A percentile compares a stretch with the other conserved stretches of the same genome.
phyloP scores from a whole-genome alignment of 2,113 vertebrate species.

The Plotosus lineatus region DNA sequence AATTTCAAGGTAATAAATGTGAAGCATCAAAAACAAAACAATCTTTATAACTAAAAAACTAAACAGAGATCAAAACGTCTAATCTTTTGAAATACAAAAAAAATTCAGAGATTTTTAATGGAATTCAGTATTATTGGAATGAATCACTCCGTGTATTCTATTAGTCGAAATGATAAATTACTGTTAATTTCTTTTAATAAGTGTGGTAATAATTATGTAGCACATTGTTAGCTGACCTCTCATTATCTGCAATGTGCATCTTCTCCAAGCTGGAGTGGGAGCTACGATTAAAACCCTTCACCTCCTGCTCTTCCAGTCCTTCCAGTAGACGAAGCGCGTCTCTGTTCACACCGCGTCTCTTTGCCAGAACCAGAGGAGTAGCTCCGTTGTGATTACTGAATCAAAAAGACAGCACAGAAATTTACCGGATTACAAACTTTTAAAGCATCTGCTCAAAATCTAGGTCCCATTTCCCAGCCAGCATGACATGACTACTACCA shows the following conservation, averaged over 20 bases:
- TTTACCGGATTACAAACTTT: not conserved
- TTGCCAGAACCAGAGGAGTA: constrained; percentile 84
- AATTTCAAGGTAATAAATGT: too few species aligned
- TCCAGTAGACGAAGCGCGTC: constrained; percentile 84
- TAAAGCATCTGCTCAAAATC: not conserved
- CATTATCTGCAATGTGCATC: constrained; percentile 83
- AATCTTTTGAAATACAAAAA: not conserved
- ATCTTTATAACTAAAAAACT: not conserved
- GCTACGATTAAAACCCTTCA: constrained; percentile 86
- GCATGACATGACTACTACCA: not conserved
- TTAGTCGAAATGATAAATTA: not conserved
- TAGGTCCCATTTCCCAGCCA: not conserved
- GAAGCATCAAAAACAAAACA: too few species aligned
- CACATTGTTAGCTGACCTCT: constrained; percentile 70
- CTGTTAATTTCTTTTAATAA: not conserved
- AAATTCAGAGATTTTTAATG: not conserved
- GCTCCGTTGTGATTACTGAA: constrained; percentile 86
- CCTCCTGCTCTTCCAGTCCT: constrained; percentile 85
- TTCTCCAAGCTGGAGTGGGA: constrained; percentile 85
- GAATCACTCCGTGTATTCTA: not conserved
- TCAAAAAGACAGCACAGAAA: not conserved
- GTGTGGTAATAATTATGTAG: not conserved
- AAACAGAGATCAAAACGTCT: not conserved
- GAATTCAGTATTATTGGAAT: not conserved
- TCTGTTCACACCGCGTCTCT: constrained; percentile 84